Percentiles rank a stretch among this genome's conserved stretches.
Conservation (phyloP, 2,797 vertebrate species). For the Aulostomus chinensis region DNA sequence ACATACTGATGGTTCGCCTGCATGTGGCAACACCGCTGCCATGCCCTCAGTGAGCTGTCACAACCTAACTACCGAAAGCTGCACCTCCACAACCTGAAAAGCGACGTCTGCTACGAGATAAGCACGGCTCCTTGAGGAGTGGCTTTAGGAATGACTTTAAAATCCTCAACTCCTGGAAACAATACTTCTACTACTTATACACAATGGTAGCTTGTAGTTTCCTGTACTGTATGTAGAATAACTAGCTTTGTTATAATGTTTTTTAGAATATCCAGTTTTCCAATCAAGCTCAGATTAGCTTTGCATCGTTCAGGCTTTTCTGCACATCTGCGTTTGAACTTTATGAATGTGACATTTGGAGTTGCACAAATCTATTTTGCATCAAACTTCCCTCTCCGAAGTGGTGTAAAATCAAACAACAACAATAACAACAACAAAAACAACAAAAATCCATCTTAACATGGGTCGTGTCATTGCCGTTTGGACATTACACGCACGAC, state of each 20-base stretch:
- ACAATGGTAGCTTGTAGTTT: not conserved
- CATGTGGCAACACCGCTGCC: conserved; percentile 68
- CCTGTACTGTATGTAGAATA: not conserved
- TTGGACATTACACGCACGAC: conserved; percentile 78
- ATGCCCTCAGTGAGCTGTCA: conserved; percentile 53
- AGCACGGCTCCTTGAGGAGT: too few species aligned
- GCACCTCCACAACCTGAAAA: not conserved
- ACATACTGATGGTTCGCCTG: conserved; percentile 60
- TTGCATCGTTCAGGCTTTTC: not conserved
- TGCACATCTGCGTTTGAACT: not conserved
- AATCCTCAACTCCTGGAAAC: too few species aligned
- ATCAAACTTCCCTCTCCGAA: not conserved
- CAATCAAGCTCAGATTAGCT: not conserved
- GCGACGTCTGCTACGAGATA: not conserved
- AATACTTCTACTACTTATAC: too few species aligned
- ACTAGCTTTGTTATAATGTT: too few species aligned
- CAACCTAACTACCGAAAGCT: conserved; percentile 26
- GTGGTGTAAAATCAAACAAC: too few species aligned
- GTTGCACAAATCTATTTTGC: not conserved
- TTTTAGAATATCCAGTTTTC: too few species aligned
- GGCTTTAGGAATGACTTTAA: too few species aligned
- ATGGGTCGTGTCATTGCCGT: not conserved
- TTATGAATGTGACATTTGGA: not conserved
- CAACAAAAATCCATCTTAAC: not conserved
- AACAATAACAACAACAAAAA: too few species aligned